These are phyloP conservation scores for Pheosia gnoma DNA, from an alignment of 2,888 invertebrate genomes.

Conservation along the genomic window DNA sequence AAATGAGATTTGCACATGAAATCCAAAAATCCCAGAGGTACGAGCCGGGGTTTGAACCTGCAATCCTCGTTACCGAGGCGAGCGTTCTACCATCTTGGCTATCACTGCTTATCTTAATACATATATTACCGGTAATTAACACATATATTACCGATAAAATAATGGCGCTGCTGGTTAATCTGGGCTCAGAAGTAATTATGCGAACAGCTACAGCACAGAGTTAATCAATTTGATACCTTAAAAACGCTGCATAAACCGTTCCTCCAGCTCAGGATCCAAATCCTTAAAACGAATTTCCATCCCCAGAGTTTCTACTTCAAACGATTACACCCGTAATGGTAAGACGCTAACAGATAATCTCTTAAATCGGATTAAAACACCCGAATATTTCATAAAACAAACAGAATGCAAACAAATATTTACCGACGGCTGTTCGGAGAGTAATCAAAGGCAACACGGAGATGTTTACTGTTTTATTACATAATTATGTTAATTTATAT, in stretches of 20 bases:
- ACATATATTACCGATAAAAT: too few species aligned
- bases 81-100: too few species aligned
- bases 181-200: too few species aligned
- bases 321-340: conserved; percentile 12
- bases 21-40: too few species aligned
- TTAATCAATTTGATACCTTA: not conserved
- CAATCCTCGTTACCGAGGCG: too few species aligned
- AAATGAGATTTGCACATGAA: too few species aligned
- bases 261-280: not conserved
- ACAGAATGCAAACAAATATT: conserved; percentile 5
- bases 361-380: conserved; percentile 1
- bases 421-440: not conserved
- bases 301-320: conserved; percentile 3
- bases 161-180: too few species aligned
- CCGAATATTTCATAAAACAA: conserved; percentile 3
- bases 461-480: not conserved
- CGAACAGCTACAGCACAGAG: too few species aligned
- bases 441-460: not conserved
- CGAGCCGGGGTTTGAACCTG: too few species aligned
- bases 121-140: too few species aligned
- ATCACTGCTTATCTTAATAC: too few species aligned
- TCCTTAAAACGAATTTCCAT: not conserved
- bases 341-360: not conserved
- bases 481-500: too few species aligned
- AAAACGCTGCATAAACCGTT: not conserved